Evolutionary conservation across 2,113 vertebrate species (phyloP), one percentile per base, ranked within the genome.

Genomic region (Actenoides hombroni): DNA sequence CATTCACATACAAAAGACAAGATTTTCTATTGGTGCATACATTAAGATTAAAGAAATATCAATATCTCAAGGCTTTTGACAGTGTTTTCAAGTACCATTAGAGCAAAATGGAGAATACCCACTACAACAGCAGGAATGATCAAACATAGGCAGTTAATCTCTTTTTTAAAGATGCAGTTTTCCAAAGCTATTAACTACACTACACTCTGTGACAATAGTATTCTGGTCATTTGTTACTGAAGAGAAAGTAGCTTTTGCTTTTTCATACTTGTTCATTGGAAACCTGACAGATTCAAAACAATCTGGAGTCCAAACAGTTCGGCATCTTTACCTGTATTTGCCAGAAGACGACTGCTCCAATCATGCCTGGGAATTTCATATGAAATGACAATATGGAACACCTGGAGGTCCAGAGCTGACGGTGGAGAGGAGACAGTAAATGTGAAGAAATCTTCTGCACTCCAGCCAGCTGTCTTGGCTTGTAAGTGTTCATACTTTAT

Each of bases 311-410:
- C 25, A 80, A 87, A 87, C 1, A 15, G 3, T 13, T 60, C 19
- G 75, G 37, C 21, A 19, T 44, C 54, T 90, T 97, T 98, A 99
- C 99, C 99, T 98, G 98, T 98, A 95, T 99, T 99, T 96, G 98
- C 98, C 49, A 99, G 95, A 91, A 99, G 98, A 69, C 33, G 68
- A 68, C 98, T 99, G 61, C 95, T 98, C 78, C 11, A 87, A 91
- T 98, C 97, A 56, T 98, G 97, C 46, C 98, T 97, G 19, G 85
- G 92, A 82, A 98, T 97, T 92, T 99, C 99, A 89, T 99, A 99
- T 4, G 99, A 99, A 98, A 99, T 98, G 48, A 97, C 97, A 75
- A 99, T 96, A 81, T 39, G 96, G 80, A 99, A 99, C 46, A 97
- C 97, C 80, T 98, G 98, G 17, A 96, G 96, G 61, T 98, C 98